These are phyloP conservation scores for Drosophila willistoni DNA, from an alignment of 1,140 invertebrate genomes.

Conservation along the genomic window DNA sequence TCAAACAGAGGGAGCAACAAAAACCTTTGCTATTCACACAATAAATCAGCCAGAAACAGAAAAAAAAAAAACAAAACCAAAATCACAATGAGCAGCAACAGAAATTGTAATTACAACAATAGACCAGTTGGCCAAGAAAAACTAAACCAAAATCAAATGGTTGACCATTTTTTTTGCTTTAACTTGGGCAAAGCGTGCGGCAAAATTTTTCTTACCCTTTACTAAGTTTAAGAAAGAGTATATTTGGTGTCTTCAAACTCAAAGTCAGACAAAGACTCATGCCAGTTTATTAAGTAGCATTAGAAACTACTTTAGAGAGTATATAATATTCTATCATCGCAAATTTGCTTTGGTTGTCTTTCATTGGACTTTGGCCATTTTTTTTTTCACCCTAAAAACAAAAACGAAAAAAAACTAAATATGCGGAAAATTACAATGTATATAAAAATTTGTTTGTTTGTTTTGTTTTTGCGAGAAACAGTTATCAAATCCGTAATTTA, in stretches of 20 bases:
- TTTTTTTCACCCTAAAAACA: conserved; percentile 26
- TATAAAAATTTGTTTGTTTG: conserved; percentile 15
- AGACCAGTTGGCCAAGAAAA: conserved; percentile 34
- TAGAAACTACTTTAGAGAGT: neutral
- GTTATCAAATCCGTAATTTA: conserved; percentile 31
- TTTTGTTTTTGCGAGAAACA: conserved; percentile 3
- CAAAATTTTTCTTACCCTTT: neutral
- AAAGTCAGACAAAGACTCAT: no score
- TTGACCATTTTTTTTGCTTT: conserved; percentile 39
- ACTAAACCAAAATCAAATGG: conserved; percentile 31
- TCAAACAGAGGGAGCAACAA: conserved; percentile 2
- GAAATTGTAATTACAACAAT: conserved; percentile 14
- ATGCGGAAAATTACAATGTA: conserved; percentile 45
- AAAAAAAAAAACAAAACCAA: neutral
- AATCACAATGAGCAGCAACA: conserved; percentile 28
- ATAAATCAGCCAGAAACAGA: conserved; percentile 46
- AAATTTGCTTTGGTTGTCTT: conserved; percentile 31
- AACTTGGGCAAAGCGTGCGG: neutral
- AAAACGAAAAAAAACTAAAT: conserved; percentile 17
- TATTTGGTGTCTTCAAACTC: neutral
- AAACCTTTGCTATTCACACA: conserved; percentile 34
- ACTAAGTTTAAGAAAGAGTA: neutral
- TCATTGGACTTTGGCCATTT: conserved; percentile 27
- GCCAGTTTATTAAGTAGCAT: no score
- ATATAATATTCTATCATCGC: neutral